Percentiles rank a stretch among this genome's conserved stretches.
phyloP scores from a whole-genome alignment of 1,140 invertebrate species.

The Asobara japonica region DNA sequence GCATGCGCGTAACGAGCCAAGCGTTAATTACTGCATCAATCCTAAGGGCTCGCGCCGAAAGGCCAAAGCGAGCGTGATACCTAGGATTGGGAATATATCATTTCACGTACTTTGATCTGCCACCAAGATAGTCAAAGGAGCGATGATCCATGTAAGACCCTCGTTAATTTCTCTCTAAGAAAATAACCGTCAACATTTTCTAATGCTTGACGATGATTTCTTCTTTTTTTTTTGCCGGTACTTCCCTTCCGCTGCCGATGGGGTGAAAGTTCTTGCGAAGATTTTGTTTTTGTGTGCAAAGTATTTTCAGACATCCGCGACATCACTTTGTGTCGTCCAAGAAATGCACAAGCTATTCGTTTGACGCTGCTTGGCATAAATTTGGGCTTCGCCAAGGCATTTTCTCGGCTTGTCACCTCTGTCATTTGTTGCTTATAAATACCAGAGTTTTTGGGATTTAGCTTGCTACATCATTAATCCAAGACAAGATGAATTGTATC shows the following conservation, averaged over 20 bases:
- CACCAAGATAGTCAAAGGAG: background rate
- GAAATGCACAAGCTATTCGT: constrained; percentile 23
- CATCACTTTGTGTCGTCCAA: background rate
- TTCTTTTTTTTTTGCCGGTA: background rate
- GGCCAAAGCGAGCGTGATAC: background rate
- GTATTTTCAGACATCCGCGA: constrained; percentile 26
- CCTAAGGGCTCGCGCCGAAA: constrained; percentile 1
- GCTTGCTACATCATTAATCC: background rate
- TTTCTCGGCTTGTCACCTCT: constrained; percentile 64
- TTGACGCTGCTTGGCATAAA: constrained; percentile 19
- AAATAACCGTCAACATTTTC: background rate
- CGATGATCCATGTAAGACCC: constrained; percentile 4
- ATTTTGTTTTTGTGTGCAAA: background rate
- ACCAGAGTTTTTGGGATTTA: constrained; percentile 29
- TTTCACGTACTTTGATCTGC: constrained; percentile 5
- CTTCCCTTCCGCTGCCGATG: background rate
- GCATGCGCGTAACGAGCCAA: constrained; percentile 5
- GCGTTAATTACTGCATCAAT: constrained; percentile 13
- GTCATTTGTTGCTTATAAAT: constrained; percentile 65
- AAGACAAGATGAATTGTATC: background rate
- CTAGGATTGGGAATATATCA: background rate
- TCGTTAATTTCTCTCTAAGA: background rate
- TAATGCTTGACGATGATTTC: background rate
- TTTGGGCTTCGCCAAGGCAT: constrained; percentile 28
- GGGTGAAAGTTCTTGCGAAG: background rate